Percentiles rank a stretch among this genome's conserved stretches.
These are phyloP conservation scores for Diloba caeruleocephala DNA, from an alignment of 2,888 invertebrate genomes.

Conservation along the genomic window DNA sequence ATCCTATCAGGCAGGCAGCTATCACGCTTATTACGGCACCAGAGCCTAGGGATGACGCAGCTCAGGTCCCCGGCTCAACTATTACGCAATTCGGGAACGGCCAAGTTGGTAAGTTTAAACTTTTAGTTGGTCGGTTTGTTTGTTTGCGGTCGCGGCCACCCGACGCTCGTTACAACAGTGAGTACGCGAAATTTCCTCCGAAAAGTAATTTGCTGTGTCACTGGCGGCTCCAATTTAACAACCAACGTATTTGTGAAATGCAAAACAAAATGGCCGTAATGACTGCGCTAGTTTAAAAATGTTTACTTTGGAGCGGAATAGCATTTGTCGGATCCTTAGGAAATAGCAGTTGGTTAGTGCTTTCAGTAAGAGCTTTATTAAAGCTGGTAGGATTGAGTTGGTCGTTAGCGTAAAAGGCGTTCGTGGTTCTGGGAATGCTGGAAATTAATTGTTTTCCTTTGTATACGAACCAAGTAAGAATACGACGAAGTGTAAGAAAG, in stretches of 20 bases:
- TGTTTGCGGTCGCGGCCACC: slow-evolving; percentile 70
- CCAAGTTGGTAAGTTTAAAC: slow-evolving; percentile 75
- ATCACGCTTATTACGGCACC: slow-evolving; percentile 32
- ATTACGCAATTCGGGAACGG: slow-evolving; percentile 66
- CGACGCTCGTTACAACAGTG: slow-evolving; percentile 78
- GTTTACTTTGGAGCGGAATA: slow-evolving; percentile 44
- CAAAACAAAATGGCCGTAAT: slow-evolving; percentile 78
- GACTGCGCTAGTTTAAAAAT: slow-evolving; percentile 74
- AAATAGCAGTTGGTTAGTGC: slow-evolving; percentile 41
- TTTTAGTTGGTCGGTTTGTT: slow-evolving; percentile 76
- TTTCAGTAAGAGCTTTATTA: slow-evolving; percentile 49
- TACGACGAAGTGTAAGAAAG: too few relatives aligned
- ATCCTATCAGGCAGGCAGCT: slow-evolving; percentile 11
- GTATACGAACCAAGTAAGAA: neutral
- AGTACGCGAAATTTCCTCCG: slow-evolving; percentile 74
- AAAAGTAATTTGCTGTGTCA: slow-evolving; percentile 86
- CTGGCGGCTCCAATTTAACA: slow-evolving; percentile 67
- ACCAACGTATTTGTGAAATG: slow-evolving; percentile 75
- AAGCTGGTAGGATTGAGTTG: slow-evolving; percentile 53
- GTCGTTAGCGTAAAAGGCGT: slow-evolving; percentile 29
- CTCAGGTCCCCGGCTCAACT: slow-evolving; percentile 36
- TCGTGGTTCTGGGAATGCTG: slow-evolving; percentile 1
- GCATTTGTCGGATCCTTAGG: slow-evolving; percentile 53
- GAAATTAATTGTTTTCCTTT: slow-evolving; percentile 9
- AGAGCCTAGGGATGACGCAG: slow-evolving; percentile 16